Evolutionary conservation across 2,113 vertebrate species (phyloP).

Genomic region (Symphodus melops): DNA sequence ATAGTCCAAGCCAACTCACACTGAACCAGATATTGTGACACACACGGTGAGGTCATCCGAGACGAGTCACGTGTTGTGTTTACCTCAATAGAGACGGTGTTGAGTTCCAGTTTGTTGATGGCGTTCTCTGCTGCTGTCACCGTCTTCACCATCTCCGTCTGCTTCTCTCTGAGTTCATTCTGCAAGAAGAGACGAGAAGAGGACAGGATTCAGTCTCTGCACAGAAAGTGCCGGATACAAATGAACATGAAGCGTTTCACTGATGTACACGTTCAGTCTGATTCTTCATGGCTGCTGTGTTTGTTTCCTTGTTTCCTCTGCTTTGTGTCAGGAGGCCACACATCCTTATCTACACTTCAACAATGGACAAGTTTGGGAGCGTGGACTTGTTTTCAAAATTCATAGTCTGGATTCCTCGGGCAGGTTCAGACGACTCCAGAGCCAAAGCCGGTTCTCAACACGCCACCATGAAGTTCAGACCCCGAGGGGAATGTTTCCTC

Average conservation of each 20-base stretch:
- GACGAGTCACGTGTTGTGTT: background rate
- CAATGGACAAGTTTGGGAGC: background rate
- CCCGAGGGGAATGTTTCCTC: background rate
- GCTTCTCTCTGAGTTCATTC: slow-evolving; percentile 82
- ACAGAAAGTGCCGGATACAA: background rate
- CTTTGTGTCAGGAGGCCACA: background rate
- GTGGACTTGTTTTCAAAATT: background rate
- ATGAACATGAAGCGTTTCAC: background rate
- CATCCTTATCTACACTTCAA: background rate
- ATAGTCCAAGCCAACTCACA: background rate
- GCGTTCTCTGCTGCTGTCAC: slow-evolving; percentile 83
- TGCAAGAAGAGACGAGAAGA: slow-evolving; percentile 47
- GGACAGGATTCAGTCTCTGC: background rate
- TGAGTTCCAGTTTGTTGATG: slow-evolving; percentile 86
- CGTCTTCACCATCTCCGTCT: slow-evolving; percentile 80
- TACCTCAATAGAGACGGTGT: slow-evolving; percentile 85
- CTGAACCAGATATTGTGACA: background rate
- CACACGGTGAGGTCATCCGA: background rate
- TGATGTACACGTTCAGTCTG: slow-evolving; percentile 1
- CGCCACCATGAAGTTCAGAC: background rate
- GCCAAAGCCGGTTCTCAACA: background rate
- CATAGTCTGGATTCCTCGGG: slow-evolving; percentile 55
- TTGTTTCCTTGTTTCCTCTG: background rate
- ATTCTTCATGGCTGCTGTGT: background rate
- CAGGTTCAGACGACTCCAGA: slow-evolving; percentile 54